Evolutionary conservation across 2,113 vertebrate genomes (phyloP), one percentile per base, ranked within the genome.

Genomic region (Hystrix cristata): DNA sequence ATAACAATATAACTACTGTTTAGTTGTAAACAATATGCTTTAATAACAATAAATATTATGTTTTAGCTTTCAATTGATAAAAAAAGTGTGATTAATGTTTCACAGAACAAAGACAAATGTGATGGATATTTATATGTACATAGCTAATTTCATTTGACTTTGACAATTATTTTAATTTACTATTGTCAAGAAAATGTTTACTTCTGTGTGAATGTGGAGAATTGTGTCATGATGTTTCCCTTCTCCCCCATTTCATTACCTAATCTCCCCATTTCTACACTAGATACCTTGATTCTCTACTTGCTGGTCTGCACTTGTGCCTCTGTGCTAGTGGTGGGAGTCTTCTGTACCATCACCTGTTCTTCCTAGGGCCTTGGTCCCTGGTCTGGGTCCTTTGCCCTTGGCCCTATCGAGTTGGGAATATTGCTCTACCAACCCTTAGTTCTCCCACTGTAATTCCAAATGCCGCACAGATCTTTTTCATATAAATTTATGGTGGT

Each of bases 121-220:
- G 14, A 43, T 11, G 29, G 29, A 29, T 64, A 38, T 95, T 96
- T 93, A 14, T 43, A 64, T 74, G 71, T 31, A 64, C 3, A 29
- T 57, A 92, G 67, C 5, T 38, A 43, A 65, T 87, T 90, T 80
- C 25, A 51, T 71, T 97, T 82, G 53, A 18, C 82, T 76, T 78
- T 69, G 46, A 48, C 34, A 59, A 10, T 85, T 64, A 27, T 76
- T 97, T 69, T 79, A 27, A 71, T 64, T 91, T 64, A 19, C 0
- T 3, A 46, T 62, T 31, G 18, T 87, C n/a, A 60, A 5, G 38
- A 46, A 71, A 81, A 12, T 27, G 23, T 87, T 91, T 78, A 60
- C 38, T 18, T 84, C 51, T 67, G 14, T 87, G n/a, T 31, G 34
- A 31, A 86, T 43, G 29, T 81, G 46, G 83, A 27, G 57, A 16